Base-by-base conservation (phyloP, 2,113 vertebrate genomes). In the Sebastes fasciatus region DNA sequence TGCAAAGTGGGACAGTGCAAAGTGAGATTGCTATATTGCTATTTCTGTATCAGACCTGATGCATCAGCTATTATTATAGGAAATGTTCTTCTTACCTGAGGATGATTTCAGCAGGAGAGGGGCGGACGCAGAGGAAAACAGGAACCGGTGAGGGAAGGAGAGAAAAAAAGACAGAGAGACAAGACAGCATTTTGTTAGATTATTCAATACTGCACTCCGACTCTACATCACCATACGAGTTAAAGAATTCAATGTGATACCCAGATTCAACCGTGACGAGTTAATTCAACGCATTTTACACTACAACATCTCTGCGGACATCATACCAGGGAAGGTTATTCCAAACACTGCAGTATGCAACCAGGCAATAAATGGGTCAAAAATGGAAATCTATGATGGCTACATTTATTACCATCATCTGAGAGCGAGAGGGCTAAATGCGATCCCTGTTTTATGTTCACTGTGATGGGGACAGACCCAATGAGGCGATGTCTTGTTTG, bases 61-160 rank as follows among this genome's bases (percentile, higher is more conserved):
- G 73, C 46, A 14, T 60, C 12, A 57, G 51, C 19, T 81, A 77
- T 52, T 77, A 65, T 58, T 78, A 49, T 13, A 45, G 34, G 4
- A 85, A 81, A 67, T 74, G 48, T 64, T 90, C 89, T 93, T 93
- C 89, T 93, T 93, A 94, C 94, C 93, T 94, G 93, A 74, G 63
- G 83, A 89, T 19, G 82, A 78, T 83, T 82, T 85, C 82, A 74
- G 60, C 34, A 68, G 84, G 6, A 63, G 57, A 73, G 19, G 62
- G 43, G 65, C 63, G 65, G 72, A 17, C 16, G 2, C 0, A 2
- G 63, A 67, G 52, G 45, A 40, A 51, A 68, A 55, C 77, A 79
- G 40, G 67, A 89, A 49, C 42, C 82, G 42, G n/a, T 4, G 67
- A 55, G 9, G 26, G 69, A 34, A 34, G 26, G 75, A 66, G 40